A percentile compares a stretch with the other conserved stretches of the same genome.
Conservation (phyloP, 1,140 invertebrate genomes). For the Platorchestia sp. region DNA sequence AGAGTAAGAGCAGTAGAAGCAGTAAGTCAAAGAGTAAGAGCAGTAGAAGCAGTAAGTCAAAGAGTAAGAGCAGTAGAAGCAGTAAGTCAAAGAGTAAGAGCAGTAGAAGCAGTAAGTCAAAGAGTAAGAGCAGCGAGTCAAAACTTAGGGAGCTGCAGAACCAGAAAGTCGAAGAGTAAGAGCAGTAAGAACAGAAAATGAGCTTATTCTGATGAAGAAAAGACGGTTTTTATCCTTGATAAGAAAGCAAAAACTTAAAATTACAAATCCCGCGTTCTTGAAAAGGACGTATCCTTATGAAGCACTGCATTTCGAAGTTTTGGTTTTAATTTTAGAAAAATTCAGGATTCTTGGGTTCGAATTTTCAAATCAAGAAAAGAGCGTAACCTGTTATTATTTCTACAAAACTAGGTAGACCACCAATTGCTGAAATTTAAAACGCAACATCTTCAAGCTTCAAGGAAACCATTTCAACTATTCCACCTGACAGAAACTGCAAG, state of each 20-base stretch:
- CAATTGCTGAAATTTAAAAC: neutral
- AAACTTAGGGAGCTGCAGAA: no score
- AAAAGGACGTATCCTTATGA: neutral
- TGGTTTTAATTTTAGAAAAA: neutral
- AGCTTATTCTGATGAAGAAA: neutral
- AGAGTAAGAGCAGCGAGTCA: no score
- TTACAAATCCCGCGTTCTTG: neutral
- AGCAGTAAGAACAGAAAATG: no score
- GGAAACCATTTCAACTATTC: neutral
- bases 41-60: no score
- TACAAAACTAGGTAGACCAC: no score
- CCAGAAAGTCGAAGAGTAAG: no score
- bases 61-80: no score
- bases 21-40: no score
- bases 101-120: no score
- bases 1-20: no score
- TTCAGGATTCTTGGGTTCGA: neutral
- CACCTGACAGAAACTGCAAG: neutral
- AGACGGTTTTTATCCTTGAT: neutral
- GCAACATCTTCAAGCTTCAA: neutral
- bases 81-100: no score
- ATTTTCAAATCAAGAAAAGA: neutral
- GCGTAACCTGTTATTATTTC: no score
- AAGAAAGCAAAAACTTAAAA: neutral
- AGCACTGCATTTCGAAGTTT: neutral